Conservation (phyloP, 2,113 vertebrate genomes). For the Guaruba guarouba region DNA sequence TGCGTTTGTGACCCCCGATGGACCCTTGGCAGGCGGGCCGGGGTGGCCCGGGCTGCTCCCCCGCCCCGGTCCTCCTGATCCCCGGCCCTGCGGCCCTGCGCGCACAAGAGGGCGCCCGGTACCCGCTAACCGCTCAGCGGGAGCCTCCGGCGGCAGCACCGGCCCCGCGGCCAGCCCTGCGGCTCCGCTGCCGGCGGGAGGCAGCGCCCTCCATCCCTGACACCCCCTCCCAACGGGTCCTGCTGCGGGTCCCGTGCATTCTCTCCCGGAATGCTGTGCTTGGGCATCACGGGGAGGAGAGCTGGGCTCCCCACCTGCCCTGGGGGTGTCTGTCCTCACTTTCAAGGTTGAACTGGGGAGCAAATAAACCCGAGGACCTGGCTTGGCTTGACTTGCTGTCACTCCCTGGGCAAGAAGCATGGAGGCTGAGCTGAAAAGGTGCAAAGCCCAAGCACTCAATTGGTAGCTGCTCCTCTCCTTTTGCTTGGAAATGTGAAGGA, state of each 20-base stretch:
- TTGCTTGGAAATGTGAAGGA: background rate
- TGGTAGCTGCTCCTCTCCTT: background rate
- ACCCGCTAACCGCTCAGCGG: background rate
- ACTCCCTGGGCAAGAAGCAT: background rate
- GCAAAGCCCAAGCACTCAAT: background rate
- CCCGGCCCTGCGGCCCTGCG: background rate
- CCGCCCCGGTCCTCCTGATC: background rate
- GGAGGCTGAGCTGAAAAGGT: background rate
- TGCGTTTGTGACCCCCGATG: background rate
- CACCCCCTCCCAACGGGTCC: background rate
- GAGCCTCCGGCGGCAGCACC: background rate
- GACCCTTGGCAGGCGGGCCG: rapidly evolving
- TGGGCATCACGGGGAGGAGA: background rate
- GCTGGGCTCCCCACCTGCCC: background rate
- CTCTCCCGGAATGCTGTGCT: background rate
- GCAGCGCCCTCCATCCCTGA: background rate
- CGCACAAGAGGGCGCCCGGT: slow-evolving; percentile 57
- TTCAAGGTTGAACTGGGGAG: background rate
- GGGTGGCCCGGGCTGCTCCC: background rate
- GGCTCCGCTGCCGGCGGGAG: background rate
- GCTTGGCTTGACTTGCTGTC: background rate
- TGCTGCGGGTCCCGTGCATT: background rate
- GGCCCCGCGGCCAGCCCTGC: background rate
- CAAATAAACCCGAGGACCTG: too few relatives aligned
- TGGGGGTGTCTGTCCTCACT: background rate